Base-by-base conservation (phyloP, 2,113 vertebrate genomes). In the Entelurus aequoreus region DNA sequence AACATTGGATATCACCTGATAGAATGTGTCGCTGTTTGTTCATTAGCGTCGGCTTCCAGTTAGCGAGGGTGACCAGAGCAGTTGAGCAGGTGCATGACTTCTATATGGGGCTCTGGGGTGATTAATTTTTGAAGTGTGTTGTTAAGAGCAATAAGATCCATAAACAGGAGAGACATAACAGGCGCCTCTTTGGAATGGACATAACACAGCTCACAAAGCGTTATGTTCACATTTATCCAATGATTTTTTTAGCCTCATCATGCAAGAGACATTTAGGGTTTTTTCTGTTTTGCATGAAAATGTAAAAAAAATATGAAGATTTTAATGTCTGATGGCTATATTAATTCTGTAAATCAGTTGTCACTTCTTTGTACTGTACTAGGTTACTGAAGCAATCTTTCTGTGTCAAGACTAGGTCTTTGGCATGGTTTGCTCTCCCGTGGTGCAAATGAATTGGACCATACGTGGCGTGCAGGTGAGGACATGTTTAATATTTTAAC, bases 111-210 rank as follows among this genome's bases (percentile, higher is more conserved):
- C 85, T 84, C 81, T 70, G 62, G 80, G 83, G 81, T 84, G 85
- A 84, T 87, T 86, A 68, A 83, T 88, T 85, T 85, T 83, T 86
- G 76, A 88, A 88, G 84, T 87, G 80, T 77, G 80, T 71, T 82
- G 79, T 86, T 84, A 88, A 86, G 82, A 79, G 82, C 84, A 76
- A 84, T 78, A 81, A 85, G 80, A 88, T 80, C 78, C 82, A 86
- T 86, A 88, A 86, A 87, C 74, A 77, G 65, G 60, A 81, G 71
- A 78, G 72, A 80, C 76, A 76, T 78, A 85, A 81, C 72, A 74
- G 81, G 63, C 67, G 69, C 67, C 49, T 78, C 76, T 65, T 66
- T 60, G 68, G 76, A 46, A 12, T 46, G 42, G 76, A 59, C 72
- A 76, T 73, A 77, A 75, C 72, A 75, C 59, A 75, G 62, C 65